A percentile compares a stretch with the other conserved stretches of the same genome.
Evolutionary conservation across 2,113 vertebrate genomes (phyloP).

Genomic region (Naja naja): DNA sequence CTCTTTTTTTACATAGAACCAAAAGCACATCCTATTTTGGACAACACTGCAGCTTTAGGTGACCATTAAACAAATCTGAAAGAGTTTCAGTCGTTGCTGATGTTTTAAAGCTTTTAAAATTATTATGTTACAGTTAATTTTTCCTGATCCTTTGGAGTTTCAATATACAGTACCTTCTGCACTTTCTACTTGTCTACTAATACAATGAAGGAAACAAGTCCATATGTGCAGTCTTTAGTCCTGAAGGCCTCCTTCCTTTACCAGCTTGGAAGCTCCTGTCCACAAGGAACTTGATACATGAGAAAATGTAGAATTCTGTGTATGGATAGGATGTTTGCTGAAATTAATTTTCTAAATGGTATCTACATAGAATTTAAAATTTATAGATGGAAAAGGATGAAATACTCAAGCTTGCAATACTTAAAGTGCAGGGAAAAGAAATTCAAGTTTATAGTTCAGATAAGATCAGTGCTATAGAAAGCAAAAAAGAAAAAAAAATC

Average conservation of each 20-base stretch:
- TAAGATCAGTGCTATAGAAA: constrained; percentile 69
- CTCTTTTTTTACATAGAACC: not conserved
- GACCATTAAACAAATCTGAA: constrained; percentile 85
- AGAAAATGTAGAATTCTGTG: not conserved
- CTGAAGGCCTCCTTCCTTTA: not conserved
- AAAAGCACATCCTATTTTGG: not conserved
- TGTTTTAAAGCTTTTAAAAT: not conserved
- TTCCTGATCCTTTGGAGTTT: not conserved
- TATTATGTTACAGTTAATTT: not conserved
- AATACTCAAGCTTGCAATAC: constrained; percentile 63
- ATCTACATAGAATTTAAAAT: constrained; percentile 61
- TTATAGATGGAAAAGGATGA: constrained; percentile 60
- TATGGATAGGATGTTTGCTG: constrained; percentile 58
- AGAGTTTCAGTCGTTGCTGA: constrained; percentile 73
- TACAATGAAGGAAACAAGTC: not conserved
- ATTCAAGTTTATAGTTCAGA: constrained; percentile 75
- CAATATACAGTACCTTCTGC: not conserved
- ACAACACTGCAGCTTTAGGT: constrained; percentile 35
- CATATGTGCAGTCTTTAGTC: not conserved
- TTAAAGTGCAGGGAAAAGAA: constrained; percentile 72
- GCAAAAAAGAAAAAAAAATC: constrained; percentile 36
- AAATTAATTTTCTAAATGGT: constrained; percentile 64
- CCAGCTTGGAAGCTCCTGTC: not conserved
- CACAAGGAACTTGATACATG: not conserved
- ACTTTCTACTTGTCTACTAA: not conserved